Conservation (phyloP, 2,113 vertebrate genomes). For the Pitta sordida region DNA sequence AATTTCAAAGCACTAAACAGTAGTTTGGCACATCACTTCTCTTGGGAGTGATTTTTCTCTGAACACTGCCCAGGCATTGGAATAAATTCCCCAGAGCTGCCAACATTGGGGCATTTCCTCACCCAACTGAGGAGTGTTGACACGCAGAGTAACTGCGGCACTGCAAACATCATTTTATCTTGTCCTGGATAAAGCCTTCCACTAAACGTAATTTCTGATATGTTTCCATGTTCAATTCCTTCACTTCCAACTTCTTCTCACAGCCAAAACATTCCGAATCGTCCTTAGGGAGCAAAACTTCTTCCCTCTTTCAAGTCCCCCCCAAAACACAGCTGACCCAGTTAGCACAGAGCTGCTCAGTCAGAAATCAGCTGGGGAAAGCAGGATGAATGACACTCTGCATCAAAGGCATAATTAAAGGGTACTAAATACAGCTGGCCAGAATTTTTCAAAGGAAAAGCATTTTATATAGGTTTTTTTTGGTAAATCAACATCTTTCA, state of each 20-base stretch:
- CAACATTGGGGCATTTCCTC: not conserved
- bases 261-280: not conserved
- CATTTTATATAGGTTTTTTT: not conserved
- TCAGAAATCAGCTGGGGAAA: constrained; percentile 47
- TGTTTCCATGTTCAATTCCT: not conserved
- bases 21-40: not conserved
- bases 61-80: not conserved
- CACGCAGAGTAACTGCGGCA: not conserved
- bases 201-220: not conserved
- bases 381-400: constrained; percentile 17
- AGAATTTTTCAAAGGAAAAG: constrained; percentile 25
- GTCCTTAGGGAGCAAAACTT: constrained; percentile 17
- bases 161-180: not conserved
- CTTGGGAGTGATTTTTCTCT: not conserved
- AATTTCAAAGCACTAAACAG: not conserved
- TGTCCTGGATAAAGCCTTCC: not conserved
- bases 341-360: constrained; percentile 15
- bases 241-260: not conserved
- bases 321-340: constrained; percentile 27
- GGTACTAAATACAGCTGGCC: constrained; percentile 28
- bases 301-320: constrained; percentile 9
- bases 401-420: constrained; percentile 51
- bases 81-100: not conserved
- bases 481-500: not conserved
- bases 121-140: not conserved